Base-by-base conservation (phyloP, 2,888 invertebrate species). In the Hyles lineata region DNA sequence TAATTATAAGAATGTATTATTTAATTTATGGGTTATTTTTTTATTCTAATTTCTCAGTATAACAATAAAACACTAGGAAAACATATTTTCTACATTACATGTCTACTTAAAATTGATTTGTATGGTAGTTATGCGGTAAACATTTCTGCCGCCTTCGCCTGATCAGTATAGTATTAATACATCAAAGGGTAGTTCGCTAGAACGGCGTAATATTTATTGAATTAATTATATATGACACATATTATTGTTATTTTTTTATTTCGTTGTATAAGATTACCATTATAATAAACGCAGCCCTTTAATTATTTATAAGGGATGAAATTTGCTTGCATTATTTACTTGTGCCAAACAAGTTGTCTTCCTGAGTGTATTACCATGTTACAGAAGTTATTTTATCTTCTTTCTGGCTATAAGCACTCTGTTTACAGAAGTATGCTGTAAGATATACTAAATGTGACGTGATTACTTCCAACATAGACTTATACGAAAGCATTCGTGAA, bases 291-390 rank as follows among this genome's bases (percentile, higher is more conserved):
- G 43, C 67, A 67, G 43, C 17, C 43, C 21, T 50, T 67, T 67
- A 67, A 50, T 67, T 67, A 11, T 23, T 23, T 50, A 15, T 50
- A 70, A 25, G 58, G 70, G 70, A 55, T 70, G 50, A 50, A 70
- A 70, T 58, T 70, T 59, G 21, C 25, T 70, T 70, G 55, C 21
- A 17, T 55, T 19, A 2, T 70, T 52, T 70, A 32, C 55, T 29
- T 70, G 70, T 67, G 67, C 67, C 67, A 67, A 67, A 67, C 50
- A 50, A 50, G 11, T 67, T 23, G 67, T 67, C 67, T 67, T 67
- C 67, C 67, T 23, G 11, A 23, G 67, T 43, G 43, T 23, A 43
- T 7, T 6, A 52, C 52, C 11, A 8, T 15, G 52, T 52, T 17
- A 52, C 19, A 19, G 52, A 52, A 19, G 19, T 17, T 55, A 3